phyloP scores from a whole-genome alignment of 92 coral and sea anemone genomes.

The Porites lobata region DNA sequence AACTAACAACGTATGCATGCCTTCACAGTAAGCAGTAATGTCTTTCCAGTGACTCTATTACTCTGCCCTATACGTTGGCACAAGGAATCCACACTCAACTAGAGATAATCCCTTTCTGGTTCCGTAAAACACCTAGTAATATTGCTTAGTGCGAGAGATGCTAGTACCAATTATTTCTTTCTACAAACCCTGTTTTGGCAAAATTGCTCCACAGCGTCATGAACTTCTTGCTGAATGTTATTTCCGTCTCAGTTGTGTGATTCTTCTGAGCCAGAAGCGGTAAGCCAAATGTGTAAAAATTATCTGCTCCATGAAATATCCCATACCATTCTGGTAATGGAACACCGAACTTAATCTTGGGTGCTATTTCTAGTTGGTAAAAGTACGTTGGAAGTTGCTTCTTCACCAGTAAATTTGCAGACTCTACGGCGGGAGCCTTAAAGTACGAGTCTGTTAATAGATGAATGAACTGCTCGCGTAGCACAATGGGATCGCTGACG shows the following conservation, averaged over 20 bases:
- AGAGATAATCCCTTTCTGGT: no score
- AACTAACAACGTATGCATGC: no score
- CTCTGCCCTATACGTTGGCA: no score
- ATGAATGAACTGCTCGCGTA: constrained; percentile 59
- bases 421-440: constrained; percentile 67
- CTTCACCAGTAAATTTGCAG: constrained; percentile 67
- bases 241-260: not conserved
- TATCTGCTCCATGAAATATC: constrained; percentile 59
- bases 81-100: no score
- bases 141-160: no score
- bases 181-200: constrained; percentile 62
- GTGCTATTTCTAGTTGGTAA: constrained; percentile 59
- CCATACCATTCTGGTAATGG: constrained; percentile 37
- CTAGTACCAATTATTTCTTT: not conserved
- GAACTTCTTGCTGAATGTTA: constrained; percentile 49
- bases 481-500: constrained; percentile 44
- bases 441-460: constrained; percentile 66
- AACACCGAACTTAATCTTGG: not conserved
- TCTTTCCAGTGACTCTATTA: no score
- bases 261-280: constrained; percentile 21
- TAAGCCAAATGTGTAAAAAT: constrained; percentile 37
- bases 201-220: constrained; percentile 66
- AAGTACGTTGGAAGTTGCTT: constrained; percentile 60
- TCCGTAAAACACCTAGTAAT: no score
- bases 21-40: no score